Percentiles rank a stretch among this genome's conserved stretches.
phyloP scores from a whole-genome alignment of 1,140 invertebrate genomes.

The Musca domestica region DNA sequence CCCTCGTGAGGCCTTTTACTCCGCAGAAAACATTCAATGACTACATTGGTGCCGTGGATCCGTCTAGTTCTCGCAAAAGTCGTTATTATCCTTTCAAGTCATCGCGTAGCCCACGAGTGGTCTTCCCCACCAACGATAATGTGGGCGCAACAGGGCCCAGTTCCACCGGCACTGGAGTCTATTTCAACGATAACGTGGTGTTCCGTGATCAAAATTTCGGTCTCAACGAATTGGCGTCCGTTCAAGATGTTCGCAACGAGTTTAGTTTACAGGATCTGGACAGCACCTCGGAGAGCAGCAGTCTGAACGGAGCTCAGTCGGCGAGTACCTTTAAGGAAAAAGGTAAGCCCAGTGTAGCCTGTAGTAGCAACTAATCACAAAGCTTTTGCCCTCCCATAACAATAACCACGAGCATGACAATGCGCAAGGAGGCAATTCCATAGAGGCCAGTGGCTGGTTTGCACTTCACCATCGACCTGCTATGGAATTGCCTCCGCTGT shows the following conservation, averaged over 20 bases:
- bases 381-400: too few species aligned
- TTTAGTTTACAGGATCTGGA: constrained; percentile 59
- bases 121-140: constrained; percentile 59
- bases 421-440: too few species aligned
- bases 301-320: constrained; percentile 44
- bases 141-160: constrained; percentile 53
- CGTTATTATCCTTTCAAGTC: constrained; percentile 50
- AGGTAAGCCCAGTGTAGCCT: constrained; percentile 51
- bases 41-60: constrained; percentile 37
- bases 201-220: constrained; percentile 62
- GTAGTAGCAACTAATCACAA: not conserved
- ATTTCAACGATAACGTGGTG: constrained; percentile 60
- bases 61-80: constrained; percentile 43
- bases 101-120: constrained; percentile 59
- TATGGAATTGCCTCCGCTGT: too few species aligned
- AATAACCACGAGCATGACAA: too few species aligned
- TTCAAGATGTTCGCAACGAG: constrained; percentile 57
- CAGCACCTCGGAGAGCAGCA: constrained; percentile 38
- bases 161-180: constrained; percentile 44
- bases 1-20: constrained; percentile 33
- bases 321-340: constrained; percentile 57
- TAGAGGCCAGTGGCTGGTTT: too few species aligned
- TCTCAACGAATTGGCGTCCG: constrained; percentile 57
- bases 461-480: too few species aligned
- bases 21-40: constrained; percentile 47